Conservation (phyloP, 2,888 invertebrate species). For the Drosophila buzzatii region DNA sequence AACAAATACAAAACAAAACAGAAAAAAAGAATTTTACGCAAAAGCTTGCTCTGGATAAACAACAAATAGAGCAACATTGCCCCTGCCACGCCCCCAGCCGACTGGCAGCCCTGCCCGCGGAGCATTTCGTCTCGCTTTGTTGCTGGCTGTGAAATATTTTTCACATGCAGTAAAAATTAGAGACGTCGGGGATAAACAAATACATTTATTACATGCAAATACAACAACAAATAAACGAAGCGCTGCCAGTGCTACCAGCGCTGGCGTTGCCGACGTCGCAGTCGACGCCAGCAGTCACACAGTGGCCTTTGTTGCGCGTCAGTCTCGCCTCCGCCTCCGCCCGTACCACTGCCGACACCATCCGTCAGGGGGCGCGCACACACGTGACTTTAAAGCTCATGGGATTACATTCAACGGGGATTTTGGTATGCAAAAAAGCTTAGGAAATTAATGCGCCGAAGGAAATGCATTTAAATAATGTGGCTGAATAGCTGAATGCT, state of each 20-base stretch:
- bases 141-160: slow-evolving; percentile 60
- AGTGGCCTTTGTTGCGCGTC: slow-evolving; percentile 62
- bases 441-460: slow-evolving; percentile 84
- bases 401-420: slow-evolving; percentile 77
- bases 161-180: slow-evolving; percentile 73
- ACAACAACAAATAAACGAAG: slow-evolving; percentile 58
- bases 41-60: slow-evolving; percentile 56
- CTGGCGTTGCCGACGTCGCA: slow-evolving; percentile 10
- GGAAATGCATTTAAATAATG: slow-evolving; percentile 81
- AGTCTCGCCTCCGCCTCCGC: slow-evolving; percentile 34
- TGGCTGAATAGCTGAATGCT: slow-evolving; percentile 51
- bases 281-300: slow-evolving; percentile 27
- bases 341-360: too few species aligned
- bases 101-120: not conserved
- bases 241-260: slow-evolving; percentile 10
- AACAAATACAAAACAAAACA: slow-evolving; percentile 18
- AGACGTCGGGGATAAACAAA: slow-evolving; percentile 74
- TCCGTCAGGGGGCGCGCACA: slow-evolving; percentile 46
- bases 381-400: slow-evolving; percentile 81
- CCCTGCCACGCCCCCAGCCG: not conserved
- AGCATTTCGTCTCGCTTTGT: slow-evolving; percentile 27
- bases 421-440: slow-evolving; percentile 82
- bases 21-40: slow-evolving; percentile 60
- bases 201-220: slow-evolving; percentile 78
- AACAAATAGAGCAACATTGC: slow-evolving; percentile 52